Conservation (phyloP, 2,888 invertebrate genomes). For the Pseudolycoriella hygida region DNA sequence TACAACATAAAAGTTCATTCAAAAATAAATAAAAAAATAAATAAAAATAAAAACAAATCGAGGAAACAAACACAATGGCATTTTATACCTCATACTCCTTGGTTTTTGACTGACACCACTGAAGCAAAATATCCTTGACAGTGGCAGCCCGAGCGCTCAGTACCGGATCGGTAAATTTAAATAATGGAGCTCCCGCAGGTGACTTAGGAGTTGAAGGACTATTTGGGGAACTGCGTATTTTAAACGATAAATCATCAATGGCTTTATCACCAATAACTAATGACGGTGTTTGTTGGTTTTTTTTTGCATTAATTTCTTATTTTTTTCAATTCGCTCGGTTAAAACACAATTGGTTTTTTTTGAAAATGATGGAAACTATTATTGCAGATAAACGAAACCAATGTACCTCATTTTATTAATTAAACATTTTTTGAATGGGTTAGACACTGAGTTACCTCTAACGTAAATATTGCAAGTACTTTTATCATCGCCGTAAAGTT, state of each 20-base stretch:
- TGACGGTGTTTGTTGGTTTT: no score
- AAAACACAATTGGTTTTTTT: no score
- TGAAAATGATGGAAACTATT: no score
- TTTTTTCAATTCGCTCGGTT: background rate
- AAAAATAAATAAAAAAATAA: slow-evolving; percentile 8
- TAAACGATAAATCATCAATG: slow-evolving; percentile 18
- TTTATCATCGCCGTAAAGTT: background rate
- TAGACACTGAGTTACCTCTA: no score
- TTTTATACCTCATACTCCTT: slow-evolving; percentile 82
- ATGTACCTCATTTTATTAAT: no score
- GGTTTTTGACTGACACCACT: slow-evolving; percentile 95
- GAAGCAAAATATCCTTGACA: slow-evolving; percentile 91
- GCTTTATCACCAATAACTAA: slow-evolving; percentile 12
- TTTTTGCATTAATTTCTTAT: background rate
- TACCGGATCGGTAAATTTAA: slow-evolving; percentile 83
- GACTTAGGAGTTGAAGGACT: slow-evolving; percentile 40
- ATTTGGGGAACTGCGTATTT: slow-evolving; percentile 51
- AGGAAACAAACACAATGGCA: slow-evolving; percentile 8
- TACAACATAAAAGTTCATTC: background rate
- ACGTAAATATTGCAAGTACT: no score
- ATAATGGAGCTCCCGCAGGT: slow-evolving; percentile 54
- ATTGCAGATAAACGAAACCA: no score
- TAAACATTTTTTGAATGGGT: no score
- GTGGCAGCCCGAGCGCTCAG: slow-evolving; percentile 82
- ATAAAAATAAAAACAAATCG: slow-evolving; percentile 6